Conservation (phyloP, 64 coral and sea anemone species). For the Catalaphyllia jardinei region DNA sequence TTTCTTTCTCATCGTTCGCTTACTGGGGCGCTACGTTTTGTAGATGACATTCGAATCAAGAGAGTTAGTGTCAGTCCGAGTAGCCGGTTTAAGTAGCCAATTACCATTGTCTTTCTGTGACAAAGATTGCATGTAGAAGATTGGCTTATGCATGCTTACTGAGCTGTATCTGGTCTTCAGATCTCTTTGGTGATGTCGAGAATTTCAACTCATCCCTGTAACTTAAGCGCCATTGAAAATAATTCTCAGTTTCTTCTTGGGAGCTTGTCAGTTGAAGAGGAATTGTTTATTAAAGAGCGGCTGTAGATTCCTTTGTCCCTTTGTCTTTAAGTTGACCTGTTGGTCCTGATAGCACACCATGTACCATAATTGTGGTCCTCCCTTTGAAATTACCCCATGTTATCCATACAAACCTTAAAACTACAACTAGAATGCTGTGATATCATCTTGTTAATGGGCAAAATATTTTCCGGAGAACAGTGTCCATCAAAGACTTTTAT, state of each 20-base stretch:
- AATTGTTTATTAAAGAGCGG: slow-evolving; percentile 12
- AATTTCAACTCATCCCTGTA: background rate
- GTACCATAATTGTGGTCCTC: too few species aligned
- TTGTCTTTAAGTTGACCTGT: slow-evolving; percentile 20
- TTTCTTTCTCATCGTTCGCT: background rate
- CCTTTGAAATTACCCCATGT: background rate
- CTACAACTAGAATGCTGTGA: background rate
- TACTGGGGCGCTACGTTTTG: background rate
- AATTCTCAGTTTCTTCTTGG: background rate
- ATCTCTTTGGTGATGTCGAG: background rate
- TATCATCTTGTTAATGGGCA: background rate
- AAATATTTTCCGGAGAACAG: background rate
- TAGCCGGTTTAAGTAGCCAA: too few species aligned
- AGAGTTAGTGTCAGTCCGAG: too few species aligned
- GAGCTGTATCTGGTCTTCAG: background rate
- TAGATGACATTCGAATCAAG: too few species aligned
- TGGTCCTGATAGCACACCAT: background rate
- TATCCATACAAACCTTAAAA: background rate
- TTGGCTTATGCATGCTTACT: background rate
- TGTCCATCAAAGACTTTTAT: background rate
- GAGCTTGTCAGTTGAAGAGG: background rate
- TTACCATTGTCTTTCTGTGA: too few species aligned
- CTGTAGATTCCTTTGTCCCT: background rate
- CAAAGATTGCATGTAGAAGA: too few species aligned
- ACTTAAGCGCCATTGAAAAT: background rate